Evolutionary conservation across 1,140 invertebrate genomes (phyloP).

Genomic region (Leptoteleia sp.): DNA sequence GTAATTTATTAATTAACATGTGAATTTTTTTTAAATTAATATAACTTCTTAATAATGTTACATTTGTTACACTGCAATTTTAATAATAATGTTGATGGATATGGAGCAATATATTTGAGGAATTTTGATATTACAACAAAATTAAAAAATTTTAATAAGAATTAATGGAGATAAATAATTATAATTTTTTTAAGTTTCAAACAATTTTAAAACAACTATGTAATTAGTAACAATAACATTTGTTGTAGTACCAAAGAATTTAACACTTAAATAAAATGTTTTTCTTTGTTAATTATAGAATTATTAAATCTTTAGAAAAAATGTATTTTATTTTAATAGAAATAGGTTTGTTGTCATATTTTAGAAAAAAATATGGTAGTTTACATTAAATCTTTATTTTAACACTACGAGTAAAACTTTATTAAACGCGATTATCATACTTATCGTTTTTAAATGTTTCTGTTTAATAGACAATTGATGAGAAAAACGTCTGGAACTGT

Average conservation of each 20-base stretch:
- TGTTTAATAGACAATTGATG: too few species aligned
- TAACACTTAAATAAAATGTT: too few species aligned
- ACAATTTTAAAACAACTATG: neutral
- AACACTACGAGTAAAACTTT: too few species aligned
- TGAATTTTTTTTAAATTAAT: too few species aligned
- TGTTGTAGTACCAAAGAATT: conserved; percentile 13
- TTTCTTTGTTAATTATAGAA: neutral
- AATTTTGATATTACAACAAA: conserved; percentile 28
- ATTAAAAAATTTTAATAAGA: neutral
- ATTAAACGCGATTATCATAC: too few species aligned
- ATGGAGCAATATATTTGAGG: conserved; percentile 2
- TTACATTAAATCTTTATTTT: neutral
- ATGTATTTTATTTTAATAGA: neutral
- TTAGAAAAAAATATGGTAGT: conserved; percentile 7
- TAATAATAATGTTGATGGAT: conserved; percentile 1
- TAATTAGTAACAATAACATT: neutral
- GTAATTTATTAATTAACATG: too few species aligned
- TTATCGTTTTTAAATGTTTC: too few species aligned
- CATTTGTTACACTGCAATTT: too few species aligned
- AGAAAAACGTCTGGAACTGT: neutral
- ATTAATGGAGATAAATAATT: too few species aligned
- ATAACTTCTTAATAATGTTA: too few species aligned
- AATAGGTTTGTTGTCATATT: conserved; percentile 6
- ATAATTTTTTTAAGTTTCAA: too few species aligned
- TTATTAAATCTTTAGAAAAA: neutral